Conservation (phyloP, 1,140 invertebrate genomes). For the Drosophila suzukii region DNA sequence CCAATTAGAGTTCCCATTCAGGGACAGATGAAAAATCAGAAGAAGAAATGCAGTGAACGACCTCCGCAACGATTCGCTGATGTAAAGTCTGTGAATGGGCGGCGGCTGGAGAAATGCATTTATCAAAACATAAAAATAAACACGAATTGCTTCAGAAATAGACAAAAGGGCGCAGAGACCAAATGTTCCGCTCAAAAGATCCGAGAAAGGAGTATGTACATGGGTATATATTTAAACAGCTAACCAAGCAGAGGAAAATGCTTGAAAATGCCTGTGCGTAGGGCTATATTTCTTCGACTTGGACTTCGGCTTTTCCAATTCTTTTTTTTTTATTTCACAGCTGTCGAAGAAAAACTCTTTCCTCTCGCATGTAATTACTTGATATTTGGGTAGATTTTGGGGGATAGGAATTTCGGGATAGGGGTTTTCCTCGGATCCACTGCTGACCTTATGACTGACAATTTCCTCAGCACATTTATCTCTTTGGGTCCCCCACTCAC, state of each 20-base stretch:
- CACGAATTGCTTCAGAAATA: constrained; percentile 79
- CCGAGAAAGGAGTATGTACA: background rate
- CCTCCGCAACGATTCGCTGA: constrained; percentile 54
- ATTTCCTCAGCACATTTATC: constrained; percentile 75
- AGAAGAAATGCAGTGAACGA: constrained; percentile 60
- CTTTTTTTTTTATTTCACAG: constrained; percentile 49
- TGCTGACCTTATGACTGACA: constrained; percentile 79
- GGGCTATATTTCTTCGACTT: constrained; percentile 35
- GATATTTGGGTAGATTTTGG: constrained; percentile 49
- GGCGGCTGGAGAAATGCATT: constrained; percentile 67
- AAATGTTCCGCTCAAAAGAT: constrained; percentile 16
- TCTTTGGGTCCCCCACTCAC: constrained; percentile 35
- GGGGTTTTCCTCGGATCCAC: constrained; percentile 39
- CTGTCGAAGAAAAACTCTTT: constrained; percentile 61
- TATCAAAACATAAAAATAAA: constrained; percentile 83
- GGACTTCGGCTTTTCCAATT: constrained; percentile 8
- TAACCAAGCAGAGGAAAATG: constrained; percentile 54
- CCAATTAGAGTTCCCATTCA: constrained; percentile 55
- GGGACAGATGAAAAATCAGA: constrained; percentile 6
- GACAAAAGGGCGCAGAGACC: constrained; percentile 57
- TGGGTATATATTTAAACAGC: constrained; percentile 65
- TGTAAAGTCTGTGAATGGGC: constrained; percentile 17
- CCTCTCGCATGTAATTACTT: constrained; percentile 60
- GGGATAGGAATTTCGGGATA: constrained; percentile 36
- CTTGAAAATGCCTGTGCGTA: constrained; percentile 64